phyloP scores from a whole-genome alignment of 1,140 invertebrate genomes.

The Odontomachus brunneus region DNA sequence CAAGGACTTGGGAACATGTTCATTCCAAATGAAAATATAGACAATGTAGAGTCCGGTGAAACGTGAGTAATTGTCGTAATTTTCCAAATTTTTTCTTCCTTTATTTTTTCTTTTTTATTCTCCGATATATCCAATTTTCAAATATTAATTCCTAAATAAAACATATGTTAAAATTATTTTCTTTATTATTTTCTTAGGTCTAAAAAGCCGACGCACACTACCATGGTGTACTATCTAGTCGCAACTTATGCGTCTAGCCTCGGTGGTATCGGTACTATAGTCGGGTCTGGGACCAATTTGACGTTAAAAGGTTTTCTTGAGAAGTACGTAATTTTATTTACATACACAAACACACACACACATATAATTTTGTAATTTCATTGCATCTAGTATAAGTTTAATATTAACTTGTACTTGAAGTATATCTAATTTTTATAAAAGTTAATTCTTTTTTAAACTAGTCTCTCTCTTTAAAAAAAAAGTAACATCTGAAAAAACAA shows the following conservation, averaged over 20 bases:
- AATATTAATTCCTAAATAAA: neutral
- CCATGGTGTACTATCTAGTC: conserved; percentile 86
- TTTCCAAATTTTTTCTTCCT: too few species aligned
- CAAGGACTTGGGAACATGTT: conserved; percentile 85
- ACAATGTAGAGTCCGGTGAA: conserved; percentile 68
- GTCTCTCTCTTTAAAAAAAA: conserved; percentile 32
- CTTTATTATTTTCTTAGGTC: conserved; percentile 65
- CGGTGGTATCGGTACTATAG: conserved; percentile 90
- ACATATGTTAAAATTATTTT: neutral
- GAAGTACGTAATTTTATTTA: conserved; percentile 86
- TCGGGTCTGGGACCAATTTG: conserved; percentile 90
- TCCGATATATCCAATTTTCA: neutral
- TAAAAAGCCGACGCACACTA: conserved; percentile 82
- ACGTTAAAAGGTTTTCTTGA: conserved; percentile 88
- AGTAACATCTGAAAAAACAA: conserved; percentile 29
- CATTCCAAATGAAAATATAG: conserved; percentile 64
- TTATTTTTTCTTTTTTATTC: neutral
- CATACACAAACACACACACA: too few species aligned
- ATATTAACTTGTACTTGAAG: too few species aligned
- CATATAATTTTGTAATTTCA: conserved; percentile 19
- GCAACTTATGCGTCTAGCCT: conserved; percentile 88
- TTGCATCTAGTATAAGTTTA: too few species aligned
- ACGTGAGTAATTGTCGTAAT: conserved; percentile 66
- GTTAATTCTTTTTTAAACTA: too few species aligned
- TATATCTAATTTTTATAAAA: too few species aligned